These are phyloP conservation scores for Apeira syringaria DNA, from an alignment of 2,888 invertebrate genomes.

Conservation along the genomic window DNA sequence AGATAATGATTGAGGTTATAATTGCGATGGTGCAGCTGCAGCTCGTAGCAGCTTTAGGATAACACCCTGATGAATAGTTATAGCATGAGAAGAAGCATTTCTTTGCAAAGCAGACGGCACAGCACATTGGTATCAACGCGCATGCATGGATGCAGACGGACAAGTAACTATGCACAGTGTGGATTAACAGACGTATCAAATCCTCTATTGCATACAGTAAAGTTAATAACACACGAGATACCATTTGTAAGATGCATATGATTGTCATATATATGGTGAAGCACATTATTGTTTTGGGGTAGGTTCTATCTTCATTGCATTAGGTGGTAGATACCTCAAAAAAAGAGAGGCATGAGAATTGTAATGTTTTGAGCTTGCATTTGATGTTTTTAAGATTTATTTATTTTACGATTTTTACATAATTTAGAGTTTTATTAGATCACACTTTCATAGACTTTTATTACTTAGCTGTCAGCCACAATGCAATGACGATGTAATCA, in stretches of 20 bases:
- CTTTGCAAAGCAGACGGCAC: constrained; percentile 35
- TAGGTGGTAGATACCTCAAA: too few relatives aligned
- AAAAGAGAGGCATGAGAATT: too few relatives aligned
- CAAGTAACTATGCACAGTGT: constrained; percentile 40
- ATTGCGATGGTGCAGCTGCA: constrained; percentile 32
- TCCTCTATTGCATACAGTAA: constrained; percentile 44
- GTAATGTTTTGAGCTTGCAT: too few relatives aligned
- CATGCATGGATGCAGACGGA: constrained; percentile 36
- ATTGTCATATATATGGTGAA: constrained; percentile 36
- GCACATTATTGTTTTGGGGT: constrained; percentile 37
- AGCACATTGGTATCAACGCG: constrained; percentile 38
- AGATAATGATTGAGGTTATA: constrained; percentile 26
- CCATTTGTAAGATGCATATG: constrained; percentile 38
- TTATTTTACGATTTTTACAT: too few relatives aligned
- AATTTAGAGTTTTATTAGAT: too few relatives aligned
- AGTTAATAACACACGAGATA: constrained; percentile 38
- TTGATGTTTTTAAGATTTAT: too few relatives aligned
- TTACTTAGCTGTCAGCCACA: too few relatives aligned
- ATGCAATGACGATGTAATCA: too few relatives aligned
- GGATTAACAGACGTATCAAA: constrained; percentile 37
- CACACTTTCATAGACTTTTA: too few relatives aligned
- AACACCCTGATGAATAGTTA: constrained; percentile 13
- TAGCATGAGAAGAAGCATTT: constrained; percentile 29
- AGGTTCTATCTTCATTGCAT: too few relatives aligned
- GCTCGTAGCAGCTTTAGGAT: constrained; percentile 9